Base-by-base conservation (phyloP, 2,888 invertebrate species). In the Phania funesta region DNA sequence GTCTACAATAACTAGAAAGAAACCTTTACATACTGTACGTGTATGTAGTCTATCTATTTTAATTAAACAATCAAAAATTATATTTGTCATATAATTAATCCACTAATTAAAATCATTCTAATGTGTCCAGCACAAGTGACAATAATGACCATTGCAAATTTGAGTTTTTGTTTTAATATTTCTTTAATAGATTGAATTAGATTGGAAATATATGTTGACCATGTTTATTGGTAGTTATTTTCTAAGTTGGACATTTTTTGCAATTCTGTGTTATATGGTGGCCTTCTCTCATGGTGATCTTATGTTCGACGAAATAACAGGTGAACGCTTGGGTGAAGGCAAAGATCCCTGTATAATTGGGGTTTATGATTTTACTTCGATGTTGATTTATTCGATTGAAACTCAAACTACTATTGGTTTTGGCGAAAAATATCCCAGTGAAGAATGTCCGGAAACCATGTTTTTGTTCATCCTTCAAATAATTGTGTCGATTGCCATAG, bases 131-230 rank as follows among this genome's bases (percentile, higher is more conserved):
- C 41, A 50, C n/a, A 9, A 50, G 20, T 29, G 41, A 18, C 6
- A 24, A 29, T 38, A 35, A n/a, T 5, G 11, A 16, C 11, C 38
- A 22, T 64, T 67, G 20, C 32, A 20, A 58, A 46, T 60, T 35
- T 92, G 16, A 75, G 92, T 92, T 68, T 68, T 67, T 24, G 41
- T 48, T 48, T 5, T 41, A 48, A 62, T 48, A 38, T 80, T 18
- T 75, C 24, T 95, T 89, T 93, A 95, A 22, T 85, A 91, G 87
- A 92, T 94, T 64, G 94, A 94, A 86, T 91, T 93, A 80, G 95
- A 96, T 90, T 99, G 99, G 99, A 93, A 96, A 78, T 97, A 96
- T 94, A 97, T 97, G 60, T 92, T 98, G 67, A 92, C 97, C 58
- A 94, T 97, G 73, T 98, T 98, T 89, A 94, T 96, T 35, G 92